Conservation (phyloP, 2,113 vertebrate genomes). For the Trichechus manatus region DNA sequence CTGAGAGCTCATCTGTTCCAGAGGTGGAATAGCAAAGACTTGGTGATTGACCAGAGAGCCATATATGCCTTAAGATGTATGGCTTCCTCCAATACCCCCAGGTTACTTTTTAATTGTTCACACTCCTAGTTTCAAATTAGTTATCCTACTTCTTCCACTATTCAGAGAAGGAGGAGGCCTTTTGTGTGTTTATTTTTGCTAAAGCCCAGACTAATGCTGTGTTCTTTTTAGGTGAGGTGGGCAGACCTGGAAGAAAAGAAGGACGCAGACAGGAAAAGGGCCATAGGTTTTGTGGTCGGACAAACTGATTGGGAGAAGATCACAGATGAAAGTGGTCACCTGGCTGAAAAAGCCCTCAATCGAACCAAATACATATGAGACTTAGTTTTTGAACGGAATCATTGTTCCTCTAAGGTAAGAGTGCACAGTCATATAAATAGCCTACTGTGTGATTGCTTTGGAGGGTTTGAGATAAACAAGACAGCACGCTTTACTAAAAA, state of each 20-base stretch:
- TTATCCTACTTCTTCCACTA: background rate
- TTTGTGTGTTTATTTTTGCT: conserved; percentile 32
- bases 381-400: conserved; percentile 84
- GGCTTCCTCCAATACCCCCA: background rate
- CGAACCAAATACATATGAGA: conserved; percentile 99
- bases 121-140: conserved; percentile 35
- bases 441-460: conserved; percentile 35
- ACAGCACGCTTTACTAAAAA: conserved; percentile 72
- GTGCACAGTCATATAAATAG: background rate
- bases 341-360: conserved; percentile 98
- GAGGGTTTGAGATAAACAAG: conserved; percentile 64
- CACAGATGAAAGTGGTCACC: conserved; percentile 97
- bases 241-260: conserved; percentile 99
- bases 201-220: conserved; percentile 73
- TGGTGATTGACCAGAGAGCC: background rate
- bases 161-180: conserved; percentile 41
- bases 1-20: background rate
- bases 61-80: background rate
- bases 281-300: conserved; percentile 99
- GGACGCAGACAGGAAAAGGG: conserved; percentile 97
- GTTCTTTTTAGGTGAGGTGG: conserved; percentile 95
- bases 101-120: conserved; percentile 44
- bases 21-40: background rate
- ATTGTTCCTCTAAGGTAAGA: conserved; percentile 89
- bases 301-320: conserved; percentile 99